phyloP scores from a whole-genome alignment of 1,140 invertebrate genomes.

The Zelostemma sp. region DNA sequence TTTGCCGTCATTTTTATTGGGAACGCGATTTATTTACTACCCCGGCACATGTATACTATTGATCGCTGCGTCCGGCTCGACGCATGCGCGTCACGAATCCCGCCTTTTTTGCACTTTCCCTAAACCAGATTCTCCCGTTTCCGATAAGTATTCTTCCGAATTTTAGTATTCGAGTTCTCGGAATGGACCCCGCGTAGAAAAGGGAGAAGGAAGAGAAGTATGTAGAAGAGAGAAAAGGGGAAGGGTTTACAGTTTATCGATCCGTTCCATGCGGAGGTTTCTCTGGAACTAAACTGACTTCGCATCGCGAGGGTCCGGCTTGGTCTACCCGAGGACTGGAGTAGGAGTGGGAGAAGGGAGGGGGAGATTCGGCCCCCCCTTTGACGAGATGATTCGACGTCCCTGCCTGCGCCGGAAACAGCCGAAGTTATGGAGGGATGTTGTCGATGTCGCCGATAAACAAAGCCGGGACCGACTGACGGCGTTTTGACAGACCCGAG shows the following conservation, averaged over 20 bases:
- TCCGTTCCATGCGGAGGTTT: conserved; percentile 13
- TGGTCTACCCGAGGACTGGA: background rate
- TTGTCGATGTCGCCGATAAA: too few species aligned
- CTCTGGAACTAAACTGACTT: conserved; percentile 9
- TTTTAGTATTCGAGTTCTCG: too few species aligned
- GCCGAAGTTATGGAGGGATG: conserved; percentile 51
- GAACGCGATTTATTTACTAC: background rate
- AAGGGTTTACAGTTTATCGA: conserved; percentile 5
- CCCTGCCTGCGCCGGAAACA: conserved; percentile 13
- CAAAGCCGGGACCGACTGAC: background rate
- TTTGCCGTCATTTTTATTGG: background rate
- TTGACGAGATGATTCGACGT: background rate
- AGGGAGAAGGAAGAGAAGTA: background rate
- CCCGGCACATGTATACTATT: background rate
- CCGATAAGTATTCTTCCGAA: too few species aligned
- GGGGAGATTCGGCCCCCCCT: background rate
- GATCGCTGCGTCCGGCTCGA: background rate
- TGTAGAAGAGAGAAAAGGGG: conserved; percentile 7
- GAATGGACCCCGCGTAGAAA: too few species aligned
- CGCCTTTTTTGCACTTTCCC: background rate
- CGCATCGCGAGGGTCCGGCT: background rate
- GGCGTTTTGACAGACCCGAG: background rate
- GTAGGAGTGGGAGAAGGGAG: background rate
- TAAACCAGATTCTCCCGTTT: too few species aligned
- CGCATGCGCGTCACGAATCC: conserved; percentile 9